Base-by-base conservation (phyloP, 2,797 vertebrate genomes). In the Danionella dracula region DNA sequence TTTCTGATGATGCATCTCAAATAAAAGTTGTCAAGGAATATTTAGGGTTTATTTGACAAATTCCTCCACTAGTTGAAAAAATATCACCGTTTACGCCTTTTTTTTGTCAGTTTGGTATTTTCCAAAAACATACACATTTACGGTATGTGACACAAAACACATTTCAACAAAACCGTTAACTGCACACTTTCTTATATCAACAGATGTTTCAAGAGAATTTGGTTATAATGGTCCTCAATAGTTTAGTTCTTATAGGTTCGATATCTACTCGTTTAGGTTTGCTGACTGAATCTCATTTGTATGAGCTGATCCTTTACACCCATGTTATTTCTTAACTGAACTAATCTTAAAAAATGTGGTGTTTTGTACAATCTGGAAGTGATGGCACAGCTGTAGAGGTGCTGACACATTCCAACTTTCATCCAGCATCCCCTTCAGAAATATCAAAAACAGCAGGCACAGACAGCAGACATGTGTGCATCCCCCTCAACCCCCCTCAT, bases 351-450 rank as follows among this genome's bases (percentile, higher is more conserved):
- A 44, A 27, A 66, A 44, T 32, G 10, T 16, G 10, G 16, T 49
- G n/a, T 66, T 64, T 61, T 58, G 50, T 70, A 40, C 57, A 5
- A n/a, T 48, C 64, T 62, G 49, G 65, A 45, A 50, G 38, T 45
- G 38, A 58, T 13, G 44, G 56, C 31, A 40, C 38, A 40, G 44
- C 50, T 55, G 54, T 13, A 32, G 32, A 70, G 32, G 57, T 54
- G 50, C 37, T 37, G 12, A 32, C 55, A 61, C 67, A 40, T 19
- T 66, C 44, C 40, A 48, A 66, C 51, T 66, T 31, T 38, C 62
- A 46, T 55, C 51, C 40, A 46, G 16, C 37, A 40, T 35, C 45
- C 50, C 62, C 62, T 58, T 66, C 35, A 49, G 64, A 66, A 21
- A 57, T 49, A 66, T 66, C 34, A 49, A 37, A 40, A 53, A 20